Evolutionary conservation across 2,888 invertebrate species (phyloP), one percentile per base, ranked within the genome.

Genomic region (Eucera pruinosa): DNA sequence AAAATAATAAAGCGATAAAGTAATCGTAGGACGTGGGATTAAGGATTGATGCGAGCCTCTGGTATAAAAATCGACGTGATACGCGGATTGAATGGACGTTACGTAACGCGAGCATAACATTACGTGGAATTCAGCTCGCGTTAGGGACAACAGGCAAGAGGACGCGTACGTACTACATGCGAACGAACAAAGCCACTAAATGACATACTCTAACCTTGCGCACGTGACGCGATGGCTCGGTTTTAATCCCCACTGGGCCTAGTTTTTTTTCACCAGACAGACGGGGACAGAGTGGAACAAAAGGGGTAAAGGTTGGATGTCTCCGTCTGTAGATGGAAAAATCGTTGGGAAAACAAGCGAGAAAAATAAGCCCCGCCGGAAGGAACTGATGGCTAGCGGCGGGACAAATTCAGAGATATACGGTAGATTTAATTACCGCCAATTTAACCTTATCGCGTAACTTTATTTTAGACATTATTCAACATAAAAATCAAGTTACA

Each of bases 191-290:
- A 86, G 77, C 82, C 72, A 70, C 76, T 77, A 82, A 86, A 84
- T 86, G 83, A 86, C 81, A 83, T 79, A 77, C 65, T 78, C 69
- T 79, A 79, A 68, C 69, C 71, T 64, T 68, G 62, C 45, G 57
- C 55, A 36, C 30, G 36, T 60, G 43, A 75, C 74, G 61, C 48
- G 70, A 67, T 60, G 61, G 72, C 74, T 64, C 45, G 52, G 74
- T 55, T 78, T 78, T 84, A 82, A 87, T 85, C 75, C 83, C 78
- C 79, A 84, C 75, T 81, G 85, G 82, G 75, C 80, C 82, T 84
- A 84, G n/a, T n/a, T 76, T 80, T 87, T 86, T 78, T 77, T 72
- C 25, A 36, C 73, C 48, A 72, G 67, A 60, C 64, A 48, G 78
- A 71, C 54, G 27, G 41, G 54, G 58, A 67, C 43, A 23, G 39